Conservation (phyloP, 2,888 invertebrate genomes). For the Meandrusa payeni region DNA sequence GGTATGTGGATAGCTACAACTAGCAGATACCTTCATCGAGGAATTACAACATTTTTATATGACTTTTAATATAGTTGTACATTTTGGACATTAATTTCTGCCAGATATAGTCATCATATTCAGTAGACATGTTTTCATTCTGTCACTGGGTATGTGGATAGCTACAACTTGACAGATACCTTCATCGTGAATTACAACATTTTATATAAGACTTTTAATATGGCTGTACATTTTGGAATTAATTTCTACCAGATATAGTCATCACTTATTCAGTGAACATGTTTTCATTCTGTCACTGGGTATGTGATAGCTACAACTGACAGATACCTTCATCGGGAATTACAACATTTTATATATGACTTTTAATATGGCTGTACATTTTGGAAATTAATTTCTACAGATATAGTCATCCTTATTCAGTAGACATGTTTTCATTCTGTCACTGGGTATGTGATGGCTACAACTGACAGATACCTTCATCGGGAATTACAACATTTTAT, state of each 20-base stretch:
- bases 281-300: background rate
- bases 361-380: too few species aligned
- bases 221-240: too few species aligned
- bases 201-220: too few species aligned
- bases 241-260: too few species aligned
- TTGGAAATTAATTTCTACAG: background rate
- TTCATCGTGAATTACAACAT: background rate
- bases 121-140: too few species aligned
- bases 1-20: constrained; percentile 30
- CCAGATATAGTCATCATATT: too few species aligned
- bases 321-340: constrained; percentile 29
- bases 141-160: too few species aligned
- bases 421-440: background rate
- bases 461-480: constrained; percentile 30
- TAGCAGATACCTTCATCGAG: background rate
- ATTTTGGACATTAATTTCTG: too few species aligned
- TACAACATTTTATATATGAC: too few species aligned
- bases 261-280: too few species aligned
- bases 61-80: too few species aligned
- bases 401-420: constrained; percentile 19
- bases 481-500: too few species aligned
- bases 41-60: background rate
- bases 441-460: constrained; percentile 28
- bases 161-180: constrained; percentile 24
- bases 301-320: constrained; percentile 30